Conservation (phyloP, 2,113 vertebrate species). For the Hassar affinis region DNA sequence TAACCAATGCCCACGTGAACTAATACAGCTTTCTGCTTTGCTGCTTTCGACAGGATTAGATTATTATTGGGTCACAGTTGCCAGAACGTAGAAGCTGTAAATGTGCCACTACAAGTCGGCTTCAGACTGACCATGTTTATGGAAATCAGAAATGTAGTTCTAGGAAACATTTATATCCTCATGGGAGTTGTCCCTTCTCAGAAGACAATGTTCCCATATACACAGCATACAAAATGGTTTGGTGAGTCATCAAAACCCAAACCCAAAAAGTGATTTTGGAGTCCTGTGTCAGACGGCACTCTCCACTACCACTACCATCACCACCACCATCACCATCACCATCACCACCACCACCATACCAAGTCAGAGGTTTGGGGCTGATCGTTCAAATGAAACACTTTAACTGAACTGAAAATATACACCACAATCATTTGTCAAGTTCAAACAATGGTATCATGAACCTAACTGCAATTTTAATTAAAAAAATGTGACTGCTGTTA, state of each 20-base stretch:
- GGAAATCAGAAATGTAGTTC: neutral
- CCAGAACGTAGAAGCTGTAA: slow-evolving; percentile 39
- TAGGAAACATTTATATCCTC: neutral
- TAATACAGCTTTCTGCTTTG: slow-evolving; percentile 26
- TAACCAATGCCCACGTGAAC: slow-evolving; percentile 7
- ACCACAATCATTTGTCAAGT: neutral
- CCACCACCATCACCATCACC: neutral
- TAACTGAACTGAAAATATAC: neutral
- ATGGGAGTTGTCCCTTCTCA: neutral
- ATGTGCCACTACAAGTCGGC: slow-evolving; percentile 34
- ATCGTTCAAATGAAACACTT: neutral
- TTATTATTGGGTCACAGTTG: slow-evolving; percentile 37
- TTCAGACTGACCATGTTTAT: slow-evolving; percentile 30
- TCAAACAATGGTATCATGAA: neutral
- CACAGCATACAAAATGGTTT: neutral
- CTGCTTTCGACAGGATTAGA: slow-evolving; percentile 30
- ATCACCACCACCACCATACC: no score
- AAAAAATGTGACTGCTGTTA: no score
- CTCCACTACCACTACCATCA: neutral
- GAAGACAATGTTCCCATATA: neutral
- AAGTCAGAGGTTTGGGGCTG: neutral
- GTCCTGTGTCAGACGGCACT: neutral
- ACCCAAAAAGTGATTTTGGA: neutral
- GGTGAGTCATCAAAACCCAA: neutral
- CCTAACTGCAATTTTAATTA: neutral